Evolutionary conservation across 2,797 vertebrate species (phyloP).

Genomic region (Coregonus ussuriensis): DNA sequence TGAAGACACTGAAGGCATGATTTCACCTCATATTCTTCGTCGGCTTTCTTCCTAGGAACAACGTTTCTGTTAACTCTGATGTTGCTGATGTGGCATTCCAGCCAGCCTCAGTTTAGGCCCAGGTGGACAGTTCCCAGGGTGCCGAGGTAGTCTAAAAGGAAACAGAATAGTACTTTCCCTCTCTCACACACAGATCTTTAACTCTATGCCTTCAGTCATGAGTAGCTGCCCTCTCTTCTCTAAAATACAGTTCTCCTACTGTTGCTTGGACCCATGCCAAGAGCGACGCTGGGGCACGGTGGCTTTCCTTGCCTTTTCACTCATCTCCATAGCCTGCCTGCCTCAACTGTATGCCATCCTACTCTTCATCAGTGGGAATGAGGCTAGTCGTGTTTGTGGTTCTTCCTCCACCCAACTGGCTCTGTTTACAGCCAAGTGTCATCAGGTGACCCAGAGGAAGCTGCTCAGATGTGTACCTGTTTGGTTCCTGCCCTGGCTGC

Average conservation of each 20-base stretch:
- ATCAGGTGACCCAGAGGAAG: constrained; percentile 62
- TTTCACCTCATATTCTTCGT: background rate
- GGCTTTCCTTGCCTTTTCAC: constrained; percentile 75
- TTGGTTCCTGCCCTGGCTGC: constrained; percentile 78
- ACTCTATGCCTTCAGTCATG: constrained; percentile 81
- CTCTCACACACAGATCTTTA: constrained; percentile 73
- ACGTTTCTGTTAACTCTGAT: constrained; percentile 45
- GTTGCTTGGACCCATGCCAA: constrained; percentile 73
- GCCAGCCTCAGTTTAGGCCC: constrained; percentile 74
- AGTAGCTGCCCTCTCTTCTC: constrained; percentile 76
- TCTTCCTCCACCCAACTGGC: constrained; percentile 82
- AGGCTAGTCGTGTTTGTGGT: constrained; percentile 77
- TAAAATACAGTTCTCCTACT: constrained; percentile 76
- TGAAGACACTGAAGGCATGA: too few relatives aligned
- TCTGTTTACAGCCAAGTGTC: constrained; percentile 79
- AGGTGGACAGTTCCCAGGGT: constrained; percentile 71
- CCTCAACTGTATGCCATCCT: constrained; percentile 81
- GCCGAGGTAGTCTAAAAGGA: constrained; percentile 67
- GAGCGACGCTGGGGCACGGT: constrained; percentile 82
- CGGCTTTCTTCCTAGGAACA: constrained; percentile 74
- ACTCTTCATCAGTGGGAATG: constrained; percentile 67
- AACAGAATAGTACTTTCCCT: background rate
- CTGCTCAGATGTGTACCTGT: constrained; percentile 66
- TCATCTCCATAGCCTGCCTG: constrained; percentile 66
- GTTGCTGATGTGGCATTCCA: constrained; percentile 65